Base-by-base conservation (phyloP, 2,888 invertebrate species). In the Drosophila nr. fundita region DNA sequence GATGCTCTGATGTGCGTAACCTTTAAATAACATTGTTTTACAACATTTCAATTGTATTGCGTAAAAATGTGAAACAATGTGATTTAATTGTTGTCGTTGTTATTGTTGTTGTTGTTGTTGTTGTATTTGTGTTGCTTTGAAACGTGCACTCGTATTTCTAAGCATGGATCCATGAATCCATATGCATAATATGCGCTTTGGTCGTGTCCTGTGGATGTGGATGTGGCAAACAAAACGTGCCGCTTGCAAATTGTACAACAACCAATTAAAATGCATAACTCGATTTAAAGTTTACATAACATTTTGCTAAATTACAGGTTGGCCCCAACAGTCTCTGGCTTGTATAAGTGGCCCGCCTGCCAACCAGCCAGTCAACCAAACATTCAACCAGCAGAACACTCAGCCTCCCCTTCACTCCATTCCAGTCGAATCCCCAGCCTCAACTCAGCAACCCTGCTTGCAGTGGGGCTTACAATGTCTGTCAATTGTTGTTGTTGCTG, bases 241-340 rank as follows among this genome's bases (percentile, higher is more conserved):
- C 79, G 85, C 87, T 85, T 83, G 78, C 74, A 77, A 87, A 87
- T 89, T 89, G 86, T 86, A 83, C 88, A 87, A 87, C 86, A 87
- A 88, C 87, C 90, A 87, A 87, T 87, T 87, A 90, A 87, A 87
- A 90, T 87, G 87, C 90, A 90, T 87, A 87, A 90, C 87, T 87
- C 84, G 87, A 89, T 87, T 87, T 90, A 90, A 89, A 89, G 90
- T 90, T 87, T 87, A 87, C 88, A 87, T 88, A 90, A 87, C 86
- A 88, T 87, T 88, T 89, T 89, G 81, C 81, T 83, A 85, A 86
- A 86, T 86, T 87, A 89, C 90, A 83, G 90, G 89, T 86, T 86
- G 82, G 73, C 67, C 55, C 59, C 48, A 59, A 48, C 89, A 68
- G 61, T 68, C 79, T 74, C 74, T 69, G 82, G 75, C 89, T 85